Evolutionary conservation across 2,888 invertebrate species (phyloP).

Genomic region (Icerya purchasi): DNA sequence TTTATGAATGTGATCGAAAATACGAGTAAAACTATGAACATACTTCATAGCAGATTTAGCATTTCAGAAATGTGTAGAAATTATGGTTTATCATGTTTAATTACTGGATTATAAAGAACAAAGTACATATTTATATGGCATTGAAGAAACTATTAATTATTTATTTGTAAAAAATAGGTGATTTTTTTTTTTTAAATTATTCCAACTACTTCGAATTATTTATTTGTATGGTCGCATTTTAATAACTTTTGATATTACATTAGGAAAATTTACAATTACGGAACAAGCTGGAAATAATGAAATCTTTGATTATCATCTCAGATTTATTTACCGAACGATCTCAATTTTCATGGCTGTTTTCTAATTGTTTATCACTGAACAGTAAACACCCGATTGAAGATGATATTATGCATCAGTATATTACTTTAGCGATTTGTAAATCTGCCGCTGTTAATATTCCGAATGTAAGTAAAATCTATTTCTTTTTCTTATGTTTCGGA

Average conservation of each 20-base stretch:
- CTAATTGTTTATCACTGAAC: constrained; percentile 41
- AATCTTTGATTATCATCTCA: constrained; percentile 46
- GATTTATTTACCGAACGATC: constrained; percentile 52
- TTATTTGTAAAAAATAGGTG: not conserved
- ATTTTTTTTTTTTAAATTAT: too few species aligned
- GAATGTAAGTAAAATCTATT: constrained; percentile 1
- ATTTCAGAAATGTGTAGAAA: too few species aligned
- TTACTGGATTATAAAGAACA: too few species aligned
- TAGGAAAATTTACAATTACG: not conserved
- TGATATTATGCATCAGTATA: constrained; percentile 49
- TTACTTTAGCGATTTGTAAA: constrained; percentile 43
- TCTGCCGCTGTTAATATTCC: constrained; percentile 33
- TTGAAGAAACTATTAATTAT: too few species aligned
- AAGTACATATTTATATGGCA: too few species aligned
- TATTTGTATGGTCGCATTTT: too few species aligned
- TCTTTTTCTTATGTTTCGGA: constrained; percentile 1
- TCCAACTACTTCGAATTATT: too few species aligned
- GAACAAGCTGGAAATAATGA: constrained; percentile 29
- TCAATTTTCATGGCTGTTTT: constrained; percentile 61
- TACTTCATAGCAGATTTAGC: too few species aligned
- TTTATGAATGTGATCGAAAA: too few species aligned
- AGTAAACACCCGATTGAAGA: constrained; percentile 48
- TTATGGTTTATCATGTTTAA: too few species aligned
- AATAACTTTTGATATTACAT: too few species aligned
- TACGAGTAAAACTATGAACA: too few species aligned